Conservation (phyloP, 2,888 invertebrate genomes). For the Agrilus cyanescens region DNA sequence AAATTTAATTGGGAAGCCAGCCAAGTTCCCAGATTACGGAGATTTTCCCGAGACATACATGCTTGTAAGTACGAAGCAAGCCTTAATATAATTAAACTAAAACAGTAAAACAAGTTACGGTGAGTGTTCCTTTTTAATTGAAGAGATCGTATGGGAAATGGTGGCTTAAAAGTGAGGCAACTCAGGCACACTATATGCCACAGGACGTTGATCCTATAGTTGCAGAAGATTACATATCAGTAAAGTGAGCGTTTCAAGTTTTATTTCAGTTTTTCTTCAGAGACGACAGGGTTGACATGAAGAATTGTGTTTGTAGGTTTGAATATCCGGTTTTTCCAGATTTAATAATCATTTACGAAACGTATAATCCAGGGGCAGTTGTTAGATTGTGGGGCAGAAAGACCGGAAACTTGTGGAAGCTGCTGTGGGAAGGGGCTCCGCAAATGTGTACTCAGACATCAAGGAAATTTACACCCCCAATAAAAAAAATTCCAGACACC, state of each 20-base stretch:
- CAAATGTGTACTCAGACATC: conserved; percentile 46
- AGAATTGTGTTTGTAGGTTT: conserved; percentile 38
- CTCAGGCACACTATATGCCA: conserved; percentile 56
- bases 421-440: conserved; percentile 66
- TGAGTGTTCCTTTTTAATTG: conserved; percentile 15
- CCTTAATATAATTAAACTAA: background rate
- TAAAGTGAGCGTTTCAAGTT: conserved; percentile 41
- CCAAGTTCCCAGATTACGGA: conserved; percentile 79
- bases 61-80: conserved; percentile 49
- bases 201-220: conserved; percentile 54
- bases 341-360: conserved; percentile 67
- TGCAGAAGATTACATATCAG: conserved; percentile 63
- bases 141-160: conserved; percentile 76
- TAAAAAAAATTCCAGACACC: conserved; percentile 44
- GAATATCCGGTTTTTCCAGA: conserved; percentile 54
- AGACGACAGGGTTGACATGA: too few species aligned
- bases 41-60: conserved; percentile 86
- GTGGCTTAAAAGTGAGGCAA: conserved; percentile 73
- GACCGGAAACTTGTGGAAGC: conserved; percentile 48
- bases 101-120: background rate
- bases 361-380: conserved; percentile 75
- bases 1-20: conserved; percentile 74
- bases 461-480: conserved; percentile 64
- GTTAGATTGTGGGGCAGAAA: conserved; percentile 64
- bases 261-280: background rate